Conservation (phyloP, 2,888 invertebrate species). For the Hypolimnas misippus region DNA sequence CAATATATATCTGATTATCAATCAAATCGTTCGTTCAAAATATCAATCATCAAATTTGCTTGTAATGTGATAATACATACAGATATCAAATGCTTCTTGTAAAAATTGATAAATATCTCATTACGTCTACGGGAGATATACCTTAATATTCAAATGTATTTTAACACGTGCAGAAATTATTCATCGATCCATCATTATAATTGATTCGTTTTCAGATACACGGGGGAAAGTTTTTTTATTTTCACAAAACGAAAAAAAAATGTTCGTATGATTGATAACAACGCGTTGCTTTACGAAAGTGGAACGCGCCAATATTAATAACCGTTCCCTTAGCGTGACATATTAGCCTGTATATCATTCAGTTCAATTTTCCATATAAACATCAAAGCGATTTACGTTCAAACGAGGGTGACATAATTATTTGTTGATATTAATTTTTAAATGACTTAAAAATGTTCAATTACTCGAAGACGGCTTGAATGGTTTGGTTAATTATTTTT, state of each 20-base stretch:
- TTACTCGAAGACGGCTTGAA: too few species aligned
- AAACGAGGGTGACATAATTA: not conserved
- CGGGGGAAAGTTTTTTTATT: slow-evolving; percentile 21
- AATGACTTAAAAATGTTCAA: not conserved
- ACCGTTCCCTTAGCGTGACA: slow-evolving; percentile 21
- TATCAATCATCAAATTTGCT: too few species aligned
- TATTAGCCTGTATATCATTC: slow-evolving; percentile 15
- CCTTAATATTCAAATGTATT: not conserved
- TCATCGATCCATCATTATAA: slow-evolving; percentile 19
- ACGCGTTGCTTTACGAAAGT: slow-evolving; percentile 21
- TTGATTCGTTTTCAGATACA: slow-evolving; percentile 3
- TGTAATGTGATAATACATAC: too few species aligned
- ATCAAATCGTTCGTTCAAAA: too few species aligned
- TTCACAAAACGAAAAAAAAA: slow-evolving; percentile 28
- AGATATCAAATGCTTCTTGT: not conserved
- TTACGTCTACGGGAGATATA: too few species aligned
- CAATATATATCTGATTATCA: too few species aligned
- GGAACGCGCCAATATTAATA: slow-evolving; percentile 21
- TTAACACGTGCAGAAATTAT: not conserved
- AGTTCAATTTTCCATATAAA: slow-evolving; percentile 5
- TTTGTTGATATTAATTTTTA: not conserved
- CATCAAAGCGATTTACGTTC: not conserved
- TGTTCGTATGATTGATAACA: slow-evolving; percentile 35
- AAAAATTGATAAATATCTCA: too few species aligned
- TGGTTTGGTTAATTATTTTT: too few species aligned